Base-by-base conservation (phyloP, 2,888 invertebrate genomes). In the Liopterus haemorrhoidalis region DNA sequence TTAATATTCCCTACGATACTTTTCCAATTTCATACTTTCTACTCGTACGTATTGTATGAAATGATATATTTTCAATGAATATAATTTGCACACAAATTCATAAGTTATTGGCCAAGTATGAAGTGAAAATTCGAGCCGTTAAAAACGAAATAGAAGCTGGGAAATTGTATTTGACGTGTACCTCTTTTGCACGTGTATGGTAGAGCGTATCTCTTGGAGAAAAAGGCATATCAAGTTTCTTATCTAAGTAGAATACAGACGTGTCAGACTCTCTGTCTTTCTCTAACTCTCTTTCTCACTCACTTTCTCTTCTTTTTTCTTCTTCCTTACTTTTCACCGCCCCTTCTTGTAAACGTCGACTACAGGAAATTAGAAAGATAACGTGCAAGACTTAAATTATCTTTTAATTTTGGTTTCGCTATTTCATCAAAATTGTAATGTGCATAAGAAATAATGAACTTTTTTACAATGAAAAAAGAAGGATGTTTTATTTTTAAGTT, bases 161-260 rank as follows among this genome's bases (percentile, higher is more conserved):
- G 38, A 38, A 38, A 38, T 38, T 38, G 38, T 19, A 38, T 38
- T 38, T 38, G 38, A n/a, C n/a, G 27, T 38, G 38, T 19, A 38
- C 27, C 27, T 25, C 38, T 27, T 18, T 27, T 27, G 27, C 27
- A 27, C 19, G 19, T 38, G 33, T 20, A 18, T 20, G 9, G 9
- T 16, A 16, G 16, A 38, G 3, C 25, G 11, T 28, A 28, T 28
- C 5, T 4, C 5, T 14, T n/a, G 3, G n/a, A 38, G 27, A 38
- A 38, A 25, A n/a, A n/a, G n/a, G 18, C 38, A 12, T 38, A 38
- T 38, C 38, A 38, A 25, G 18, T 38, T 38, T 38, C 35, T 20
- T 35, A 27, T 5, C 11, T 12, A 12, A 3, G 27, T 14, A 4
- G 11, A 27, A 27, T 27, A 8, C 12, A 27, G 14, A 12, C 5